Conservation (phyloP, 2,797 vertebrate genomes). For the Garrulus glandarius region DNA sequence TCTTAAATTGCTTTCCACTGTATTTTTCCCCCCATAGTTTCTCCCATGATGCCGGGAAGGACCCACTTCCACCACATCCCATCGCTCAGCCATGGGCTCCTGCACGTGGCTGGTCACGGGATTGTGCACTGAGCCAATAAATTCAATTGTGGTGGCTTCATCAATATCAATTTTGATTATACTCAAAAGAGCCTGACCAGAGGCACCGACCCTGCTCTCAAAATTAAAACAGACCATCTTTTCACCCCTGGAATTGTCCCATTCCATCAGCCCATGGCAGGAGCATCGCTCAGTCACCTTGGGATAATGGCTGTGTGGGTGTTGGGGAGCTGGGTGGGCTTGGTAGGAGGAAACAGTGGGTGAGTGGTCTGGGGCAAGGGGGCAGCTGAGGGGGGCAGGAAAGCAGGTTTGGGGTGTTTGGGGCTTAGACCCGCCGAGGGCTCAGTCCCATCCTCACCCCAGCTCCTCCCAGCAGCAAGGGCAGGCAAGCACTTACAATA, state of each 20-base stretch:
- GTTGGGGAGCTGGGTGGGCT: neutral
- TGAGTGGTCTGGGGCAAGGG: neutral
- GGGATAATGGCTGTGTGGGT: neutral
- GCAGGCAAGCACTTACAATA: neutral
- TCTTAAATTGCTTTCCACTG: neutral
- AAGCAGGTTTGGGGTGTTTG: neutral
- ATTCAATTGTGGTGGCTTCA: conserved; percentile 13
- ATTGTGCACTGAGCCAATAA: conserved; percentile 27
- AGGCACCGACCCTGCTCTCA: neutral
- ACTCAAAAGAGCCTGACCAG: neutral
- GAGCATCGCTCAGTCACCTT: rapidly evolving
- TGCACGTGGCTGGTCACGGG: neutral
- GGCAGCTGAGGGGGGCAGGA: neutral
- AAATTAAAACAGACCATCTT: rapidly evolving
- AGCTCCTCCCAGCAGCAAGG: neutral
- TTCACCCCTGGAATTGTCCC: neutral
- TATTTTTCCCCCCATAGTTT: rapidly evolving
- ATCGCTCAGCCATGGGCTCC: neutral
- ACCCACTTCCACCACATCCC: neutral
- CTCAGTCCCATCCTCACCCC: neutral
- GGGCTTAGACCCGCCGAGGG: rapidly evolving
- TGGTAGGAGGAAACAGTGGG: rapidly evolving
- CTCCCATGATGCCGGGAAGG: rapidly evolving
- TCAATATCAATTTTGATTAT: neutral
- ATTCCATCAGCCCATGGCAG: rapidly evolving